phyloP scores from a whole-genome alignment of 2,888 invertebrate species.

The Apantesis nais region DNA sequence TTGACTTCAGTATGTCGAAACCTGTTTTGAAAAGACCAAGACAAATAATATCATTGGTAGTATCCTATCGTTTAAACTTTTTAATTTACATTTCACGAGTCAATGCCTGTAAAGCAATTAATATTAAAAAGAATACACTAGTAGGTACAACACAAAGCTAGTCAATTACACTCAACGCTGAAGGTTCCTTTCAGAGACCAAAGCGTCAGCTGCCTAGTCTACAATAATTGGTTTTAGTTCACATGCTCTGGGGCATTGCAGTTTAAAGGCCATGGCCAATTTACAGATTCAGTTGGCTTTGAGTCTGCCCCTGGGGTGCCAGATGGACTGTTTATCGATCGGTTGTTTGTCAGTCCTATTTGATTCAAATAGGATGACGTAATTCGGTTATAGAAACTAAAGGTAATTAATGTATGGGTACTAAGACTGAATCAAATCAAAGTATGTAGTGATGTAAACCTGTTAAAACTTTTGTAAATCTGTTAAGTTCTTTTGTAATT shows the following conservation, averaged over 20 bases:
- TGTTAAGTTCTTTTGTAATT: too few species aligned
- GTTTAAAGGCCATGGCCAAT: conserved; percentile 43
- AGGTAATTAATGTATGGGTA: background rate
- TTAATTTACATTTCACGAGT: too few species aligned
- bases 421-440: background rate
- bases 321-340: conserved; percentile 1
- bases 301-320: conserved; percentile 20
- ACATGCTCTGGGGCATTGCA: conserved; percentile 28
- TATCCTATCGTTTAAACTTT: too few species aligned
- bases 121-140: too few species aligned
- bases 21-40: too few species aligned
- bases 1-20: background rate
- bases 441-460: too few species aligned
- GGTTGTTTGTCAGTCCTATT: background rate
- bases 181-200: background rate
- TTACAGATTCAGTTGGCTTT: conserved; percentile 34
- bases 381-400: background rate
- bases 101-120: too few species aligned
- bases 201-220: conserved; percentile 26
- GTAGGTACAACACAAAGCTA: background rate
- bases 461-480: too few species aligned
- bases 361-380: background rate
- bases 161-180: background rate
- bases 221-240: conserved; percentile 35
- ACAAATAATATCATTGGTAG: too few species aligned